A percentile compares a stretch with the other conserved stretches of the same genome.
Evolutionary conservation across 2,113 vertebrate genomes (phyloP).

Genomic region (Oreamnos americanus): DNA sequence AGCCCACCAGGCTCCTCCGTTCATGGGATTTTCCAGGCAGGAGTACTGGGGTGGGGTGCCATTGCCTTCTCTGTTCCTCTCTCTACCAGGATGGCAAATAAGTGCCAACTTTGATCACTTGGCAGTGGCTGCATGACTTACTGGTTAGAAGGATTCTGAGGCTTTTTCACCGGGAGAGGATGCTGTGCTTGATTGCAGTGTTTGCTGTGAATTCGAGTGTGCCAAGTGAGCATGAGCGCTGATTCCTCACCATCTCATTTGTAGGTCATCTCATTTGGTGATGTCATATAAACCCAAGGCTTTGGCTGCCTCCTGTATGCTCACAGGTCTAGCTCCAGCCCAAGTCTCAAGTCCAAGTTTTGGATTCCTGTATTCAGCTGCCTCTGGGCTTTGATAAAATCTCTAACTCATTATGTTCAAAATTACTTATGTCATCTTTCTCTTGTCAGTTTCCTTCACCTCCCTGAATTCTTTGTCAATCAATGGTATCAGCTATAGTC

Average conservation of each 20-base stretch:
- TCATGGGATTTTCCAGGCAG: too few relatives aligned
- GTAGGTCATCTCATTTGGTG: not conserved
- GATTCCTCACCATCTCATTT: not conserved
- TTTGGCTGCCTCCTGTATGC: not conserved
- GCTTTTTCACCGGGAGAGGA: not conserved
- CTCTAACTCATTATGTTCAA: not conserved
- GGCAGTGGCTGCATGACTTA: not conserved
- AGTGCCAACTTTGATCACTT: not conserved
- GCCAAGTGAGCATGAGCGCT: not conserved
- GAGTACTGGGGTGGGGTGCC: too few relatives aligned
- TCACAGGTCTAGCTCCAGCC: not conserved
- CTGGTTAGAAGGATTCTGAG: not conserved
- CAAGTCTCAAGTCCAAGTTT: not conserved
- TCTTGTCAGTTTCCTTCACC: not conserved
- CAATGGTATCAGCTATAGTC: not conserved
- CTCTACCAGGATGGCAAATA: not conserved
- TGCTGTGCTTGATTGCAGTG: not conserved
- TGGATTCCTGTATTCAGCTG: not conserved
- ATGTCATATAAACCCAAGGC: not conserved
- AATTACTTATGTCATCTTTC: not conserved
- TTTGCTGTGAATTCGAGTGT: not conserved
- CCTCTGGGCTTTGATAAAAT: not conserved
- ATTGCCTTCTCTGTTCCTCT: not conserved
- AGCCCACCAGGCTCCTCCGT: too few relatives aligned
- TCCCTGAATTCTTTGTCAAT: not conserved